Percentiles rank a stretch among this genome's conserved stretches.
phyloP scores from a whole-genome alignment of 1,140 invertebrate genomes.

The Odontomachus brunneus region DNA sequence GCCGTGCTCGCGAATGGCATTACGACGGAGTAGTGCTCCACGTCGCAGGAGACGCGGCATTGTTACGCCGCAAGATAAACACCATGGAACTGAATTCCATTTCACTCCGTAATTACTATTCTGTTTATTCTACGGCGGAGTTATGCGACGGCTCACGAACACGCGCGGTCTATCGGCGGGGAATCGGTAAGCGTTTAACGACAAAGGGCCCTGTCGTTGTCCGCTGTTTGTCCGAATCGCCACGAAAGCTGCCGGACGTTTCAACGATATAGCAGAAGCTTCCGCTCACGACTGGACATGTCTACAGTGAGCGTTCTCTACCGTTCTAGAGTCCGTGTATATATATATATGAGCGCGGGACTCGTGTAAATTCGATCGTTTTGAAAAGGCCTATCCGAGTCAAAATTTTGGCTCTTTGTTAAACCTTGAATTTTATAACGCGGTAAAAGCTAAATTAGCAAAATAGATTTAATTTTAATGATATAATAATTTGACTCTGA shows the following conservation, averaged over 20 bases:
- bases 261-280: background rate
- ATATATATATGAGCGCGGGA: too few relatives aligned
- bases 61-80: slow-evolving; percentile 61
- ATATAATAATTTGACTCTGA: too few relatives aligned
- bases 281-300: background rate
- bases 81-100: slow-evolving; percentile 51
- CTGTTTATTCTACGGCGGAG: slow-evolving; percentile 49
- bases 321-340: background rate
- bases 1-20: slow-evolving; percentile 22
- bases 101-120: slow-evolving; percentile 58
- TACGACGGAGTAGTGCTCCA: slow-evolving; percentile 13
- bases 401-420: too few relatives aligned
- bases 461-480: too few relatives aligned
- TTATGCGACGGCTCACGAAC: slow-evolving; percentile 29
- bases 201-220: background rate
- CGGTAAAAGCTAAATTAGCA: too few relatives aligned
- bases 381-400: too few relatives aligned
- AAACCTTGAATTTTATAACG: too few relatives aligned
- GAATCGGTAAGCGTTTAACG: slow-evolving; percentile 33
- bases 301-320: background rate
- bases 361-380: too few relatives aligned
- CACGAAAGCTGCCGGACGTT: background rate
- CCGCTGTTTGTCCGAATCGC: background rate
- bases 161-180: slow-evolving; percentile 3
- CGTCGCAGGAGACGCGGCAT: slow-evolving; percentile 29